phyloP scores from a whole-genome alignment of 2,888 invertebrate species.

The Adelphocoris suturalis region DNA sequence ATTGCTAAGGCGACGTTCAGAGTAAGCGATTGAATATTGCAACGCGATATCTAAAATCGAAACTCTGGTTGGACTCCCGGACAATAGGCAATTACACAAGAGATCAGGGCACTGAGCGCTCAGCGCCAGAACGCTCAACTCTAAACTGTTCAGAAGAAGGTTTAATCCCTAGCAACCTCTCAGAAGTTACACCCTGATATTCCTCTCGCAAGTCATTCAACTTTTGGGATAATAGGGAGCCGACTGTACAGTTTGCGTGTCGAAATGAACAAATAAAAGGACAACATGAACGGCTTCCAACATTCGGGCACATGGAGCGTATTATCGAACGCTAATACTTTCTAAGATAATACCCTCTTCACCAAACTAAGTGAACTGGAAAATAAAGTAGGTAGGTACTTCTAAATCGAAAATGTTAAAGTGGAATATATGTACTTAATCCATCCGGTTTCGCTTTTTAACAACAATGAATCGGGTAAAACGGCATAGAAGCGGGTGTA shows the following conservation, averaged over 20 bases:
- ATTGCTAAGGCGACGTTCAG: neutral
- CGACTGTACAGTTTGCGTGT: neutral
- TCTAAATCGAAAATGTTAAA: too few relatives aligned
- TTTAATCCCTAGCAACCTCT: neutral
- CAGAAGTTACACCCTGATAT: neutral
- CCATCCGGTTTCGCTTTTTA: too few relatives aligned
- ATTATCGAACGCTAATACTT: too few relatives aligned
- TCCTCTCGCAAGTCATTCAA: neutral
- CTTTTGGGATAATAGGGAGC: neutral
- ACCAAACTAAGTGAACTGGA: too few relatives aligned
- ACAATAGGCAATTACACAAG: constrained; percentile 24
- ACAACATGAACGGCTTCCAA: too few relatives aligned
- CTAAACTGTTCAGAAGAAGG: neutral
- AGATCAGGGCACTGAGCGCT: neutral
- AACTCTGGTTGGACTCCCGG: neutral
- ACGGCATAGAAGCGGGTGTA: too few relatives aligned
- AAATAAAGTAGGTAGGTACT: too few relatives aligned
- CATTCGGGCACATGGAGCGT: too few relatives aligned
- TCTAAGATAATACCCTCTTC: too few relatives aligned
- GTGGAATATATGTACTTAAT: too few relatives aligned
- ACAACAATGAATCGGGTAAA: too few relatives aligned
- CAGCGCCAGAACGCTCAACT: neutral
- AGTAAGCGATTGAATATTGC: neutral
- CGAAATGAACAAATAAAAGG: neutral
- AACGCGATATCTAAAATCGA: constrained; percentile 25